phyloP scores from a whole-genome alignment of 2,113 vertebrate genomes.

The Erinaceus europaeus region DNA sequence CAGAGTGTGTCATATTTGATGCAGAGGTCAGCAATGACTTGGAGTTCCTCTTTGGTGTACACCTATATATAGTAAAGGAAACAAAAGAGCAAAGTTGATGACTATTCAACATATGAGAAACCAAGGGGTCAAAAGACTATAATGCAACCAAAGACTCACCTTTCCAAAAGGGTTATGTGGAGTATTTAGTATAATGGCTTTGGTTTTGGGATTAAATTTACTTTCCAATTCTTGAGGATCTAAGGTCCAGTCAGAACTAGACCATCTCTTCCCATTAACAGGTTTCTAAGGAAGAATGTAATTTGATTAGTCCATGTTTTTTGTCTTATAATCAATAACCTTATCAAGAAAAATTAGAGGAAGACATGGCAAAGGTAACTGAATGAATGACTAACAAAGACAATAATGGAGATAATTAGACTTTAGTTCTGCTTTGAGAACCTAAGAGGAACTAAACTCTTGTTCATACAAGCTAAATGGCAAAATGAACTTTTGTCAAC shows the following conservation, averaged over 20 bases:
- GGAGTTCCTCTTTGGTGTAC: conserved; percentile 91
- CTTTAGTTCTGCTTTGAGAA: background rate
- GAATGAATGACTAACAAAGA: conserved; percentile 2
- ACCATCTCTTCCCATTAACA: conserved; percentile 69
- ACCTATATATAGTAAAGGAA: conserved; percentile 80
- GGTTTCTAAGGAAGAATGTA: conserved; percentile 80
- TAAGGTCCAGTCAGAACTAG: conserved; percentile 92
- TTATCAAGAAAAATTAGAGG: background rate
- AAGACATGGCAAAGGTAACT: conserved; percentile 11
- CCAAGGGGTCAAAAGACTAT: background rate
- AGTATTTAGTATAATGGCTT: conserved; percentile 96
- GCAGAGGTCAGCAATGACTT: conserved; percentile 93
- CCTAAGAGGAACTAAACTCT: background rate
- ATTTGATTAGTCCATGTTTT: conserved; percentile 45
- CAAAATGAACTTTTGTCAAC: background rate
- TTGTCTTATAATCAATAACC: conserved; percentile 37
- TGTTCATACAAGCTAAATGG: background rate
- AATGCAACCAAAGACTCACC: conserved; percentile 79
- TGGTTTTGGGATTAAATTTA: conserved; percentile 96
- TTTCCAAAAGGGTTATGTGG: conserved; percentile 96
- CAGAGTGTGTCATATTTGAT: conserved; percentile 92
- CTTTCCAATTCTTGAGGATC: conserved; percentile 90
- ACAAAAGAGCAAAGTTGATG: conserved; percentile 36
- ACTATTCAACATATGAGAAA: conserved; percentile 50
- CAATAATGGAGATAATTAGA: background rate